Evolutionary conservation across 2,113 vertebrate species (phyloP), one percentile per base, ranked within the genome.

Genomic region (Ramphastos sulfuratus): DNA sequence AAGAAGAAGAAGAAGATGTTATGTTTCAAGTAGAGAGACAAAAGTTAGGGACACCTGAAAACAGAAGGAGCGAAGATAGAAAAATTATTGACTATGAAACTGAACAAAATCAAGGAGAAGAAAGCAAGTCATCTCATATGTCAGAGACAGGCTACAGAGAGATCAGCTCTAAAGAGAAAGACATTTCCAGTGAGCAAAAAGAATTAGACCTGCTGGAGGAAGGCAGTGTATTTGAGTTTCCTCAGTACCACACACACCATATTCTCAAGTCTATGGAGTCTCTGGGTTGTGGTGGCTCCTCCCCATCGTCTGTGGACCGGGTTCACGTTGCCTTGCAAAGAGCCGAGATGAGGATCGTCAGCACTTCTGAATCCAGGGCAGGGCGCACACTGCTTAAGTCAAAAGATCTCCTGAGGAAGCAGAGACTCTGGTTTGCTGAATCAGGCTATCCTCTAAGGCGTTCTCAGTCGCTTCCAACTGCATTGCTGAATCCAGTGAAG

Each of bases 391-490:
- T 97, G 81, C 95, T 98, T 8, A 98, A 97, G 85, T 95, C 97
- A 1, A 93, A 97, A 74, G 97, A 98, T 90, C 91, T 98, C 19
- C 90, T 98, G 39, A 92, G 97, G 35, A 97, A 96, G 85, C 97
- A 97, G 73, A 92, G 92, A 52, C 96, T 97, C 75, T 97, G 95
- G 56, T 86, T 96, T 63, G 79, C 96, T 63, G 97, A 96, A 86
- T 93, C 97, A 0, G 97, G 98, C 63, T 98, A 92, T 89, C 98
- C 98, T 27, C 91, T 99, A 10, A 97, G 98, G 91, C 98, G 99
- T 50, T 98, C 99, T 82, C 98, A 98, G 72, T 99, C 99, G n/a
- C 96, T 99, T 66, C 99, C 99, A 15, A 96, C 97, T 64, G 97
- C 98, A 1, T 82, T 99, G 46, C 82, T 98, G 58, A 98, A 92